A percentile compares a stretch with the other conserved stretches of the same genome.
Evolutionary conservation across 2,797 vertebrate genomes (phyloP).

Genomic region (Masticophis lateralis): DNA sequence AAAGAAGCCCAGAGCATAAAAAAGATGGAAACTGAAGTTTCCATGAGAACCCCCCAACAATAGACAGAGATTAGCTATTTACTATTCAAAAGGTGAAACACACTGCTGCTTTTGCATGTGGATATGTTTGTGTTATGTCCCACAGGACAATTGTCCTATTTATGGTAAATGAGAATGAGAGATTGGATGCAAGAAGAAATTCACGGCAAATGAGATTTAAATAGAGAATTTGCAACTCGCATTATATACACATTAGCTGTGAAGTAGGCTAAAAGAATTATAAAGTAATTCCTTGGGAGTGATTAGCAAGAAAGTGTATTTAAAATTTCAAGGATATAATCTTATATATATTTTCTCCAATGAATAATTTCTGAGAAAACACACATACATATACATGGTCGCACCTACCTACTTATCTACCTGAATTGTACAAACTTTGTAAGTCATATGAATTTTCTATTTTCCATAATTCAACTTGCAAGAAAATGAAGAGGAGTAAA

Average conservation of each 20-base stretch:
- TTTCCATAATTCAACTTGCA: not conserved
- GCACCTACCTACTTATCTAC: not conserved
- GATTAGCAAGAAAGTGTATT: not conserved
- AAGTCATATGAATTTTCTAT: not conserved
- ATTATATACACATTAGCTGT: not conserved
- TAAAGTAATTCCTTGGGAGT: not conserved
- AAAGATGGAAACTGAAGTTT: not conserved
- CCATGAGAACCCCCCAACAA: not conserved
- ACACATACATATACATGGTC: not conserved
- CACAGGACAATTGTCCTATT: not conserved
- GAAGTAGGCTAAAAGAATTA: not conserved
- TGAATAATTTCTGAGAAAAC: not conserved
- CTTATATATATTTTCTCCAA: not conserved
- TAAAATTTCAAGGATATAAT: not conserved
- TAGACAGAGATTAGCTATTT: not conserved
- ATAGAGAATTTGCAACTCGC: not conserved
- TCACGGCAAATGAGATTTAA: not conserved
- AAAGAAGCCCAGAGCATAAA: not conserved
- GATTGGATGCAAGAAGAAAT: not conserved
- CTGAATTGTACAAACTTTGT: not conserved
- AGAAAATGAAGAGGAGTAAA: not conserved
- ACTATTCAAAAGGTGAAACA: not conserved
- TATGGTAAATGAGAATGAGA: not conserved
- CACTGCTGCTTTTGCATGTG: not conserved
- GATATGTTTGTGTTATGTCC: not conserved